Base-by-base conservation (phyloP, 2,888 invertebrate genomes). In the Germaria angustata region DNA sequence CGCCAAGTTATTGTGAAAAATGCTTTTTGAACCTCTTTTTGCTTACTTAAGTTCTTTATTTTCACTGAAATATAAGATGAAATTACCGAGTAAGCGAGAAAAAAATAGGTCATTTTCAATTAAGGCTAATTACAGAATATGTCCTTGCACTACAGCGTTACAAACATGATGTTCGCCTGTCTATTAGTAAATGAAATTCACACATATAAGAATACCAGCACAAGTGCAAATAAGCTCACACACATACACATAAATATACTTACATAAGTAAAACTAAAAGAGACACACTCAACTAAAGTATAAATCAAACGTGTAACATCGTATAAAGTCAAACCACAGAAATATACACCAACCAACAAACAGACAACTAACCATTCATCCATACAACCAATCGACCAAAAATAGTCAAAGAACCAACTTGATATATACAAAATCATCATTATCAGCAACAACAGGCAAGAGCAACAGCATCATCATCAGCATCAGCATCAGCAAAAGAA, bases 101-200 rank as follows among this genome's bases (percentile, higher is more conserved):
- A 66, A 53, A 82, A 66, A 75, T 66, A 61, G 66, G 59, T 66
- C 51, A 76, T 79, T 71, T 88, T 87, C 88, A 88, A 89, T 88
- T 88, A 88, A 87, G 88, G 86, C 89, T 89, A 89, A 88, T 89
- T 88, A 88, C 87, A 87, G 81, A 76, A 71, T 71, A 71, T 66
- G 28, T 86, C 79, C 72, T 73, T 81, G 76, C 65, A 44, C 46
- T 51, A 81, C 80, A 84, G 53, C 75, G 76, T 81, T 77, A 77
- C 69, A 63, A 76, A 71, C 59, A 73, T 28, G 68, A 77, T 73
- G 77, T 71, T 77, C 80, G 77, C 77, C 68, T 79, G 68, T 65
- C 71, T 76, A 79, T 79, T 71, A 66, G 71, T 66, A 72, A 80
- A 73, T 69, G 66, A 72, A 79, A 72, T 76, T 68, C 77, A 68